These are phyloP conservation scores for Dermolepida albohirtum DNA, from an alignment of 2,888 invertebrate species.

Conservation along the genomic window DNA sequence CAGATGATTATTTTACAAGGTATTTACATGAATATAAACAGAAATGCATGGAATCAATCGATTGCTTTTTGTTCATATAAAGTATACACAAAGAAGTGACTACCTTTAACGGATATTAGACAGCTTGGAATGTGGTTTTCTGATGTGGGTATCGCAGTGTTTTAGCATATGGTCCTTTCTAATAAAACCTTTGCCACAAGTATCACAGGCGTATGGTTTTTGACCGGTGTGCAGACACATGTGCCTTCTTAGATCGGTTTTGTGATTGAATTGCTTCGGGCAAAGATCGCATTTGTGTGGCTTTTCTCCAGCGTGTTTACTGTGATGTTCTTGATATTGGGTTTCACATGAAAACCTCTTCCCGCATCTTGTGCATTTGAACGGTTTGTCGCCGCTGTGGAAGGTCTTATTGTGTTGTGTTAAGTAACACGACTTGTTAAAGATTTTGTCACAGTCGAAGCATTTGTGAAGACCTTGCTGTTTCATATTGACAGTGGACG, in stretches of 20 bases:
- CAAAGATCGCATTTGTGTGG: conserved; percentile 88
- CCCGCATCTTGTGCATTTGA: conserved; percentile 86
- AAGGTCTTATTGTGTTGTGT: conserved; percentile 93
- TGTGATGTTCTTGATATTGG: conserved; percentile 79
- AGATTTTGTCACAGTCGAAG: conserved; percentile 84
- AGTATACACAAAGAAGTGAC: background rate
- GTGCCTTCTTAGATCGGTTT: conserved; percentile 88
- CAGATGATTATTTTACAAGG: too few species aligned
- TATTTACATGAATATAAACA: too few species aligned
- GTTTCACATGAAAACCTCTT: conserved; percentile 82
- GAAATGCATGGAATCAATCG: background rate
- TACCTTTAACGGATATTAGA: conserved; percentile 24
- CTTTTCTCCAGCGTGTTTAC: conserved; percentile 85
- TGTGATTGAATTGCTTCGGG: conserved; percentile 91
- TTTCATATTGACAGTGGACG: conserved; percentile 54
- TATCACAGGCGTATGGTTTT: conserved; percentile 84
- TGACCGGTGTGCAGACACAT: conserved; percentile 88
- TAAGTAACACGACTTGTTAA: conserved; percentile 88
- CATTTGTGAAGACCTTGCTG: conserved; percentile 72
- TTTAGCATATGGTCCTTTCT: conserved; percentile 93
- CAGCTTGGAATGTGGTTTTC: conserved; percentile 65
- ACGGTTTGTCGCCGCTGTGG: conserved; percentile 88
- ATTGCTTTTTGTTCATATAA: background rate
- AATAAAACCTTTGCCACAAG: conserved; percentile 89
- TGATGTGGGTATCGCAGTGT: conserved; percentile 84